phyloP scores from a whole-genome alignment of 53 echinoderm and acorn worm genomes.

The Temnopleurus reevesii region DNA sequence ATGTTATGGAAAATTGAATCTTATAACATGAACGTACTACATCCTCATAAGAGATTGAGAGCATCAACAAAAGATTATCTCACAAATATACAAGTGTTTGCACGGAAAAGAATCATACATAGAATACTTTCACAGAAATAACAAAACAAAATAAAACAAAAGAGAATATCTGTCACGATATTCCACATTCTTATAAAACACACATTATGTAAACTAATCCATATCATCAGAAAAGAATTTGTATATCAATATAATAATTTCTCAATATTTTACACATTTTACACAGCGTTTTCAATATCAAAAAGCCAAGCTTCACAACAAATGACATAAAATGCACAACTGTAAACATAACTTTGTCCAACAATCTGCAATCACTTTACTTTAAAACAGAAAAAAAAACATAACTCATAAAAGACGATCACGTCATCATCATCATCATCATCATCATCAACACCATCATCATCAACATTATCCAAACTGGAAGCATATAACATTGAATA shows the following conservation, averaged over 20 bases:
- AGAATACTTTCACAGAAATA: not conserved
- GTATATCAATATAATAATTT: slow-evolving; percentile 56
- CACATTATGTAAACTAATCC: not conserved
- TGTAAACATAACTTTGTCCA: not conserved
- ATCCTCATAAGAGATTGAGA: not conserved
- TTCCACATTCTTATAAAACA: slow-evolving; percentile 5
- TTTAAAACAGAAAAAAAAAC: not conserved
- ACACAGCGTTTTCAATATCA: slow-evolving; percentile 12
- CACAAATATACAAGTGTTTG: slow-evolving; percentile 42
- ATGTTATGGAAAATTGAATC: not conserved
- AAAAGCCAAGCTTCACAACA: slow-evolving; percentile 54
- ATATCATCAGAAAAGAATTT: slow-evolving; percentile 25
- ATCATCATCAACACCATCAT: not conserved
- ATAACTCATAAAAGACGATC: too few species aligned
- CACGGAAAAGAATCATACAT: slow-evolving; percentile 20
- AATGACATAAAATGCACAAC: slow-evolving; percentile 9
- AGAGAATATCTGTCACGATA: not conserved
- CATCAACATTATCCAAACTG: slow-evolving; percentile 14
- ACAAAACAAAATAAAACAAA: not conserved
- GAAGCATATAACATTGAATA: slow-evolving; percentile 52
- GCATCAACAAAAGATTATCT: not conserved
- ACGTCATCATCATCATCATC: not conserved
- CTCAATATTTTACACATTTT: slow-evolving; percentile 59
- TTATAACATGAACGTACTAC: not conserved
- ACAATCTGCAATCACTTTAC: too few species aligned